A percentile compares a stretch with the other conserved stretches of the same genome.
Evolutionary conservation across 2,113 vertebrate genomes (phyloP).

Genomic region (Psephotus haematonotus): DNA sequence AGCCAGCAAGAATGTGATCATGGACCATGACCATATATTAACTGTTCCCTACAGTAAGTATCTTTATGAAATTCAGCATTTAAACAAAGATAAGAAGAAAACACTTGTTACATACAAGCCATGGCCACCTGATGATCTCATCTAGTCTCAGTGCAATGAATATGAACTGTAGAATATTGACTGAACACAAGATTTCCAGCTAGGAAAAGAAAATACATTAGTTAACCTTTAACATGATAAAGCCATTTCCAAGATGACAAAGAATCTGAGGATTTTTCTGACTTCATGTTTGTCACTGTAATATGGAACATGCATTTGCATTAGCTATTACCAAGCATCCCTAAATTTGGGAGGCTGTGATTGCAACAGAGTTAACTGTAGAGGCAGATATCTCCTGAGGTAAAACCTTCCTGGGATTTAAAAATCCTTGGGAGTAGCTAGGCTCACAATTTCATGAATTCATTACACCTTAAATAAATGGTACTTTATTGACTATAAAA

Average conservation of each 20-base stretch:
- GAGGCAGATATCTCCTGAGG: neutral
- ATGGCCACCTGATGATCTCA: slow-evolving; percentile 94
- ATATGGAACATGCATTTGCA: neutral
- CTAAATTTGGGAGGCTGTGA: neutral
- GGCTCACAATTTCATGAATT: neutral
- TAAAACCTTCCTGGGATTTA: neutral
- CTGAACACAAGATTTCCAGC: slow-evolving; percentile 98
- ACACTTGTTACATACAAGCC: slow-evolving; percentile 88
- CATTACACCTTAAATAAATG: neutral
- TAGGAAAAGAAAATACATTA: slow-evolving; percentile 64
- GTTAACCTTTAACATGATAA: neutral
- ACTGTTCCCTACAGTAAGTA: neutral
- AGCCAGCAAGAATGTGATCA: neutral
- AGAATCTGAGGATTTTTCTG: neutral
- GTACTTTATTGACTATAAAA: neutral
- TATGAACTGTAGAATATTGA: slow-evolving; percentile 99
- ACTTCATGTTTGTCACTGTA: neutral
- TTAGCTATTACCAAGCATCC: neutral
- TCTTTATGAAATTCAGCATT: neutral
- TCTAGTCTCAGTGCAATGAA: slow-evolving; percentile 97
- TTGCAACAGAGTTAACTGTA: neutral
- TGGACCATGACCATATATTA: neutral
- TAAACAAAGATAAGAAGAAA: slow-evolving; percentile 17
- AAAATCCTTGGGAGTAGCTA: neutral
- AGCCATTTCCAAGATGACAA: neutral